phyloP scores from a whole-genome alignment of 1,140 invertebrate species.

The Melitaea cinxia region DNA sequence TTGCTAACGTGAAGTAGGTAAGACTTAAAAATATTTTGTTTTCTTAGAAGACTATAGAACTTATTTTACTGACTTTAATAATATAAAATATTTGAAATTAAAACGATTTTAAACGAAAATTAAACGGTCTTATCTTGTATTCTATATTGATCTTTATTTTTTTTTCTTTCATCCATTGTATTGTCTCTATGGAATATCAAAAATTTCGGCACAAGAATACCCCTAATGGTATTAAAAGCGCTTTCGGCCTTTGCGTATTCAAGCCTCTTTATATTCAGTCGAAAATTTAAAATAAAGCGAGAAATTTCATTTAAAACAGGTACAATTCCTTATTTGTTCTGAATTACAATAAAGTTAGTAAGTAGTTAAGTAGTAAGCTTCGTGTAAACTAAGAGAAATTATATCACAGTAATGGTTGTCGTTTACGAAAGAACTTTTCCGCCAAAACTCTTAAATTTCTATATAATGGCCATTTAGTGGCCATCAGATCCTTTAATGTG shows the following conservation, averaged over 20 bases:
- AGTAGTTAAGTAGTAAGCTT: too few species aligned
- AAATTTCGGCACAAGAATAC: neutral
- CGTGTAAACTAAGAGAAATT: slow-evolving; percentile 9
- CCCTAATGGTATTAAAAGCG: neutral
- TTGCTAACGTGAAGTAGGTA: too few species aligned
- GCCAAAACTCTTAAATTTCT: too few species aligned
- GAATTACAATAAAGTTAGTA: slow-evolving; percentile 53
- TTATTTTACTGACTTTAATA: too few species aligned
- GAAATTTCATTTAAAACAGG: slow-evolving; percentile 42
- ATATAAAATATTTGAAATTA: too few species aligned
- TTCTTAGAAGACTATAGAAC: too few species aligned
- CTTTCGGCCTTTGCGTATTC: neutral
- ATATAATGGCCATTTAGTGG: slow-evolving; percentile 3
- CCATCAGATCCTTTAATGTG: neutral
- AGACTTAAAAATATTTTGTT: too few species aligned
- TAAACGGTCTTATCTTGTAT: too few species aligned
- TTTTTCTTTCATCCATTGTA: neutral
- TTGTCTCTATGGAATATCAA: neutral
- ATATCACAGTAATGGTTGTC: slow-evolving; percentile 18
- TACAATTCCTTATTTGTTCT: slow-evolving; percentile 53
- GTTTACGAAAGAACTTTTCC: slow-evolving; percentile 11
- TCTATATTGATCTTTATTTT: neutral
- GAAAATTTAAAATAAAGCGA: slow-evolving; percentile 46
- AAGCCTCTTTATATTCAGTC: slow-evolving; percentile 45
- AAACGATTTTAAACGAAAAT: too few species aligned